Percentiles rank a stretch among this genome's conserved stretches.
These are phyloP conservation scores for Cactoblastis cactorum DNA, from an alignment of 2,888 invertebrate species.

Conservation along the genomic window DNA sequence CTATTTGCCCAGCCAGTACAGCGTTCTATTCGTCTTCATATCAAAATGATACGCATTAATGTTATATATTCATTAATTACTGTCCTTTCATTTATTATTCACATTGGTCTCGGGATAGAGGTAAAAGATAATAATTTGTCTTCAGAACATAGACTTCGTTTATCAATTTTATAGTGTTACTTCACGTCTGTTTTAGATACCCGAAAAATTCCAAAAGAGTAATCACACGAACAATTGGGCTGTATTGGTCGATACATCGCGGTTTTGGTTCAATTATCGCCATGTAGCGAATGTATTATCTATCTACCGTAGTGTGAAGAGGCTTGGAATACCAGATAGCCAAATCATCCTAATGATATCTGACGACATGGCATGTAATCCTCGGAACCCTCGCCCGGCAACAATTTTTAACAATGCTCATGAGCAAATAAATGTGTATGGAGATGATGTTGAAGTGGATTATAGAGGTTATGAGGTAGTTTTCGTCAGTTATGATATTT, in stretches of 20 bases:
- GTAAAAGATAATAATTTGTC: too few relatives aligned
- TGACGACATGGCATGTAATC: constrained; percentile 99
- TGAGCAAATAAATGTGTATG: constrained; percentile 99
- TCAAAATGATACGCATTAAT: too few relatives aligned
- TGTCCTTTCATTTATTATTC: too few relatives aligned
- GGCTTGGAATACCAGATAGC: constrained; percentile 98
- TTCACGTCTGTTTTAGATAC: constrained; percentile 57
- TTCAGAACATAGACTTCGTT: too few relatives aligned
- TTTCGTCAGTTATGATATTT: too few relatives aligned
- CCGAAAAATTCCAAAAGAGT: constrained; percentile 79
- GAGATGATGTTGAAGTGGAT: constrained; percentile 99
- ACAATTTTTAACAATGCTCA: constrained; percentile 99
- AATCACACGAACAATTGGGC: constrained; percentile 99
- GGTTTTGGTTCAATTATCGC: constrained; percentile 99
- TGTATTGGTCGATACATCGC: constrained; percentile 97
- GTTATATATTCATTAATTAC: too few relatives aligned
- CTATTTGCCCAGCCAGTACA: too few relatives aligned
- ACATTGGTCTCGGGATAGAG: background rate
- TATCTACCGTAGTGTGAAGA: constrained; percentile 97
- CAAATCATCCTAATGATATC: constrained; percentile 99
- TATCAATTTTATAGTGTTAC: too few relatives aligned
- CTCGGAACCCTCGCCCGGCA: constrained; percentile 97
- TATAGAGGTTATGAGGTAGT: constrained; percentile 96
- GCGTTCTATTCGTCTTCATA: too few relatives aligned
- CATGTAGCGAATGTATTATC: constrained; percentile 99